Evolutionary conservation across 2,113 vertebrate species (phyloP).

Genomic region (Gallinago jamesoni): DNA sequence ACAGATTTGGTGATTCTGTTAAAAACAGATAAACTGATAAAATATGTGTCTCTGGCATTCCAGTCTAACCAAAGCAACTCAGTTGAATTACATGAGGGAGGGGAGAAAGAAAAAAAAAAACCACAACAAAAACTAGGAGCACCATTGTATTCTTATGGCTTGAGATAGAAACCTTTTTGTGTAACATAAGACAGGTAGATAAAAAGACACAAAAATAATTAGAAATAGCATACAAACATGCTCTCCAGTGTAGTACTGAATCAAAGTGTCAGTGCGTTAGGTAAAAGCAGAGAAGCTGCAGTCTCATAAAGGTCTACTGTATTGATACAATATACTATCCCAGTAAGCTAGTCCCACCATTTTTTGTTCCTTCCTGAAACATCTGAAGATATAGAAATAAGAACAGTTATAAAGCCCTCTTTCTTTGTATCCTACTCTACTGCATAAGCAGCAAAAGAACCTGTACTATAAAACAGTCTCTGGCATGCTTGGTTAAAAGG

Average conservation of each 20-base stretch:
- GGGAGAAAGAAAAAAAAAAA: not conserved
- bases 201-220: not conserved
- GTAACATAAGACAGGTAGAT: not conserved
- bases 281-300: not conserved
- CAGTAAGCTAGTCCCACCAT: not conserved
- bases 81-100: rapidly evolving
- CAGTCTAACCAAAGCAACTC: not conserved
- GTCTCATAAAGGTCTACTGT: not conserved
- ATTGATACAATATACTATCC: not conserved
- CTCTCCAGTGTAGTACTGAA: not conserved
- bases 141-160: not conserved
- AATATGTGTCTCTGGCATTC: not conserved
- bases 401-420: not conserved
- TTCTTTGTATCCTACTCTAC: not conserved
- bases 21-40: not conserved
- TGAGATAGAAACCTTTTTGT: not conserved
- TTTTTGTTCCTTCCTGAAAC: not conserved
- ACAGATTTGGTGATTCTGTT: not conserved
- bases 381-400: not conserved
- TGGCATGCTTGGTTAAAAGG: not conserved
- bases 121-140: not conserved
- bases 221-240: not conserved
- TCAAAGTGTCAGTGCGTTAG: not conserved
- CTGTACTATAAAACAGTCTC: not conserved
- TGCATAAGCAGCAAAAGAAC: not conserved